Evolutionary conservation across 2,113 vertebrate species (phyloP).

Genomic region (Amphiprion percula): DNA sequence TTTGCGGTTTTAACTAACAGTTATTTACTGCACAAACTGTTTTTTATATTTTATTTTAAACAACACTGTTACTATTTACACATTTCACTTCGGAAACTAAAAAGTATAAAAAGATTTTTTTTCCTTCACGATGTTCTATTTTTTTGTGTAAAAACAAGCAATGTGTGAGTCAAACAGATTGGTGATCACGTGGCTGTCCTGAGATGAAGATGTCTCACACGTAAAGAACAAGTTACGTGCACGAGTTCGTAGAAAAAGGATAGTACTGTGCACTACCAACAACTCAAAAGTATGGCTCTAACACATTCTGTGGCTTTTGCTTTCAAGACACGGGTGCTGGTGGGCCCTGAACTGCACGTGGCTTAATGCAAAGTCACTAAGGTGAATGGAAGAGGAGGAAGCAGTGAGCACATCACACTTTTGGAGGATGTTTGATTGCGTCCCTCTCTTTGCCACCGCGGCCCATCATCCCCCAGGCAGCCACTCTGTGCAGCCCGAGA

Average conservation of each 20-base stretch:
- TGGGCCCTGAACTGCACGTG: conserved; percentile 41
- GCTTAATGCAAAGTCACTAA: conserved; percentile 54
- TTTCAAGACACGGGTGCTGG: conserved; percentile 49
- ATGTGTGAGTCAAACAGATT: conserved; percentile 6
- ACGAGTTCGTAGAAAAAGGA: conserved; percentile 48
- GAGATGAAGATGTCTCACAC: conserved; percentile 61
- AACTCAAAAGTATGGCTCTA: conserved; percentile 58
- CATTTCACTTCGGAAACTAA: conserved; percentile 45
- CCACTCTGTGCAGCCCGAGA: conserved; percentile 87
- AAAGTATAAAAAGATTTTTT: conserved; percentile 57
- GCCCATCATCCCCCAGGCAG: conserved; percentile 77
- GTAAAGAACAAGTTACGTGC: conserved; percentile 25
- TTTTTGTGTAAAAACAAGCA: conserved; percentile 45
- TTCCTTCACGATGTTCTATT: conserved; percentile 25
- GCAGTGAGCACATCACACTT: conserved; percentile 32
- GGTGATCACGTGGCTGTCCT: conserved; percentile 61
- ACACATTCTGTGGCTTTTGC: conserved; percentile 52
- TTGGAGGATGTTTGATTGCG: conserved; percentile 1
- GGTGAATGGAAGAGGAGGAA: conserved; percentile 36
- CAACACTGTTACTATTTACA: conserved; percentile 43
- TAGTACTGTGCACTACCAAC: conserved; percentile 28
- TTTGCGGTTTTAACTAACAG: conserved; percentile 35
- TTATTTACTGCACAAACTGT: conserved; percentile 35
- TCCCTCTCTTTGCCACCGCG: conserved; percentile 1
- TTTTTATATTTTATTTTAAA: conserved; percentile 27